Conservation (phyloP, 2,797 vertebrate species). For the Lagocephalus sceleratus region DNA sequence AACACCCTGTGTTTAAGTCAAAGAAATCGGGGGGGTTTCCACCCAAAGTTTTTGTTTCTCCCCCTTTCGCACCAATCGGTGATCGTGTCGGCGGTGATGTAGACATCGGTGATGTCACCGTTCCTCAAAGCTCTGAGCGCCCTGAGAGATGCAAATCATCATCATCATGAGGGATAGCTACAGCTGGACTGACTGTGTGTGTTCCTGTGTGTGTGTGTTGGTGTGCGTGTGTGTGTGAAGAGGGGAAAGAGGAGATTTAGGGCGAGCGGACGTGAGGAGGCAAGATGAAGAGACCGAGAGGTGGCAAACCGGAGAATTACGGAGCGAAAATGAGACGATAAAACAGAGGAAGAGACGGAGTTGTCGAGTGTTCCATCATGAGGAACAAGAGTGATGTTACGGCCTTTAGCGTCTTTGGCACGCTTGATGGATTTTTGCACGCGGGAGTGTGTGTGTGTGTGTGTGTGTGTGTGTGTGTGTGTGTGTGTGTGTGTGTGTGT, state of each 20-base stretch:
- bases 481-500: slow-evolving; percentile 14
- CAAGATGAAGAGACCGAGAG: slow-evolving; percentile 50
- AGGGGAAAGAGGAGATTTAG: slow-evolving; percentile 46
- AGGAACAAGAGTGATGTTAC: slow-evolving; percentile 67
- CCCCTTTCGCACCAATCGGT: slow-evolving; percentile 48
- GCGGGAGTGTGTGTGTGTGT: slow-evolving; percentile 21
- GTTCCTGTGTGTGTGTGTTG: slow-evolving; percentile 9
- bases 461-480: slow-evolving; percentile 12
- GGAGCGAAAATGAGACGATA: slow-evolving; percentile 32
- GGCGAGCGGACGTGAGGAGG: slow-evolving; percentile 36
- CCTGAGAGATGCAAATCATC: slow-evolving; percentile 31
- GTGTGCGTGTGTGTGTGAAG: slow-evolving; percentile 3
- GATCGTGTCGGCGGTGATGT: slow-evolving; percentile 52
- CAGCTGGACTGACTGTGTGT: slow-evolving; percentile 9
- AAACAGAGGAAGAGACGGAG: slow-evolving; percentile 47
- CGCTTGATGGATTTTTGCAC: slow-evolving; percentile 56
- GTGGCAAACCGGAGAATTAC: slow-evolving; percentile 29
- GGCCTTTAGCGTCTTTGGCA: slow-evolving; percentile 62
- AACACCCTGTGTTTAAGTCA: no score
- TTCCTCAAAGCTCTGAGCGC: slow-evolving; percentile 37
- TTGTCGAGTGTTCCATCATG: slow-evolving; percentile 61
- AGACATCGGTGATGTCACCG: slow-evolving; percentile 50
- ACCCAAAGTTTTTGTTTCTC: neutral
- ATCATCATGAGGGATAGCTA: slow-evolving; percentile 49
- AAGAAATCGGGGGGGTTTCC: no score